Evolutionary conservation across 1,140 invertebrate genomes (phyloP), one percentile per base, ranked within the genome.

Genomic region (Callitettix versicolor): DNA sequence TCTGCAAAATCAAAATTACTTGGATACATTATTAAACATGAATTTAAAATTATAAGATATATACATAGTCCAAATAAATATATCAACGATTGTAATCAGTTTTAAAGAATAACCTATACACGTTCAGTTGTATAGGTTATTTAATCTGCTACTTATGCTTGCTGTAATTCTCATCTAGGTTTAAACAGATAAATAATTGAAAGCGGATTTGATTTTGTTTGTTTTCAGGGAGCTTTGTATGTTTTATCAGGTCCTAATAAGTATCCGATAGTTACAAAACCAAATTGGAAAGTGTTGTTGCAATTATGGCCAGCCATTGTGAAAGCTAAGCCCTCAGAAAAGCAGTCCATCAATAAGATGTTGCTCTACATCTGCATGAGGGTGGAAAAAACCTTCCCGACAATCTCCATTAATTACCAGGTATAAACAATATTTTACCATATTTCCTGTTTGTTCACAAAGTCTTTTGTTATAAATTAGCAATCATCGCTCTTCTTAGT

Each of bases 271-370:
- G 67, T 85, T 2, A 76, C 79, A 6, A 79, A 81, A 62, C 79
- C 81, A 53, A 80, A 90, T 67, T 95, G 90, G 89, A 72, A 79
- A 1, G 73, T 82, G 3, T 71, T 92, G 2, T 66, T 69, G 18
- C 67, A 75, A 20, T 64, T 91, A 4, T 93, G 90, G 88, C 84
- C 88, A 1, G 80, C 80, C 2, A 58, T 91, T 4, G 73, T 88
- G 0, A 65, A 77, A 59, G 80, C 85, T 1, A 77, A 82, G 58
- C 81, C 86, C 49, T 88, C 84, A 0, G 88, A 92, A 63, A 90
- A 91, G 67, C 77, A 80, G 1, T 88, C 85, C 9, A 82, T 92
- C 30, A 80, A 90, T 41, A 76, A 73, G 36, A 67, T 94, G 33
- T 79, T 92, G 49, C 85, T 89, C 54, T 67, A 60, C 9, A 64